A percentile compares a stretch with the other conserved stretches of the same genome.
Conservation (phyloP, 2,888 invertebrate genomes). For the Baronia brevicornis region DNA sequence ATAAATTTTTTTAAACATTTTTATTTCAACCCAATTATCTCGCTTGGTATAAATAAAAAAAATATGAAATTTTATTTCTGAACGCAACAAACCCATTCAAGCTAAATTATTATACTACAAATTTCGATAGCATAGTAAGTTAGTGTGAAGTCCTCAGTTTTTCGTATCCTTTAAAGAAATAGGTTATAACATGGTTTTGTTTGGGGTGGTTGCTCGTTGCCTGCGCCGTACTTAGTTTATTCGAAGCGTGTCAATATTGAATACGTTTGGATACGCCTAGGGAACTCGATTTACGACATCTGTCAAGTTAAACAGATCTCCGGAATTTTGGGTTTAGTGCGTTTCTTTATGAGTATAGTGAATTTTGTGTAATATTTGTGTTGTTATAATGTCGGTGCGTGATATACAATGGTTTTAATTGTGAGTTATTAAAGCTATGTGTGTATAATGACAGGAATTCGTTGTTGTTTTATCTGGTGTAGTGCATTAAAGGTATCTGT, state of each 20-base stretch:
- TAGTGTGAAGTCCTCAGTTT: slow-evolving; percentile 6
- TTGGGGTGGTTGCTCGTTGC: slow-evolving; percentile 15
- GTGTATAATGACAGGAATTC: slow-evolving; percentile 55
- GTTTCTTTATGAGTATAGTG: slow-evolving; percentile 27
- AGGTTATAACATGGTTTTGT: slow-evolving; percentile 11
- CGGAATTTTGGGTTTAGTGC: slow-evolving; percentile 34
- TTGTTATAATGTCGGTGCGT: slow-evolving; percentile 35
- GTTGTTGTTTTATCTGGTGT: slow-evolving; percentile 51
- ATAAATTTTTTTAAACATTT: too few relatives aligned
- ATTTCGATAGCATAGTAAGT: slow-evolving; percentile 9
- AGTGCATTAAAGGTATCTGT: slow-evolving; percentile 37
- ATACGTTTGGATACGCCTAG: slow-evolving; percentile 45
- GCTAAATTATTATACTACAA: slow-evolving; percentile 9
- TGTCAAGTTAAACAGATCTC: slow-evolving; percentile 45
- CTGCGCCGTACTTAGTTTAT: slow-evolving; percentile 39
- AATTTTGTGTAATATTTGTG: slow-evolving; percentile 38
- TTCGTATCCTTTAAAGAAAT: slow-evolving; percentile 12
- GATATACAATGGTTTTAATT: slow-evolving; percentile 33
- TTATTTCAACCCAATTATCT: too few relatives aligned
- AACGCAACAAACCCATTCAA: slow-evolving; percentile 18
- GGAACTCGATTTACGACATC: slow-evolving; percentile 54
- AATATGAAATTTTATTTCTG: slow-evolving; percentile 21
- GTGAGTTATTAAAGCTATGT: slow-evolving; percentile 40
- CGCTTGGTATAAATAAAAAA: too few relatives aligned
- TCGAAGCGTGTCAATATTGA: slow-evolving; percentile 47